phyloP scores from a whole-genome alignment of 2,888 invertebrate genomes.

The Rutpela maculata region DNA sequence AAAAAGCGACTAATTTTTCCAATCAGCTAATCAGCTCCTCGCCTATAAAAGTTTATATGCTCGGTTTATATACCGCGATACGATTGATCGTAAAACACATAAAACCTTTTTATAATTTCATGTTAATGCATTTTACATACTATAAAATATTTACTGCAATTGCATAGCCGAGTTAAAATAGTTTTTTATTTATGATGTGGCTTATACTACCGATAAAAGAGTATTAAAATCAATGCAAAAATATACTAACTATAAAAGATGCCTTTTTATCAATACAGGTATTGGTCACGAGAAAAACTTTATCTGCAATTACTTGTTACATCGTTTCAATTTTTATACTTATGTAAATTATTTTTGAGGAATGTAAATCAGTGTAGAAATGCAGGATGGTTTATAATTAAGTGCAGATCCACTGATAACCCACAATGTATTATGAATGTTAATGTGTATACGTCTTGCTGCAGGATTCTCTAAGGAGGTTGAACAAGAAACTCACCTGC shows the following conservation, averaged over 20 bases:
- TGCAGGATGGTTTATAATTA: neutral
- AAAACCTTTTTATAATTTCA: conserved; percentile 53
- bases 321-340: conserved; percentile 25
- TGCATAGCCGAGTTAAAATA: conserved; percentile 40
- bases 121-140: conserved; percentile 51
- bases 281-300: conserved; percentile 13
- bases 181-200: conserved; percentile 43
- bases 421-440: neutral
- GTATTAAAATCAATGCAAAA: conserved; percentile 43
- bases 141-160: conserved; percentile 48
- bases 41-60: conserved; percentile 32
- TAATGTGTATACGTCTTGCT: too few species aligned
- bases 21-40: conserved; percentile 32
- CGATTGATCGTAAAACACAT: conserved; percentile 54
- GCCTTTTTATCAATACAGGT: conserved; percentile 31
- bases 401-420: neutral
- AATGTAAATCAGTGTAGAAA: neutral
- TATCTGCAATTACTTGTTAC: conserved; percentile 30
- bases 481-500: too few species aligned
- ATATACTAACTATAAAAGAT: conserved; percentile 41
- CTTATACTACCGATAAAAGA: conserved; percentile 40
- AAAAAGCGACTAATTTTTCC: conserved; percentile 21
- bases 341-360: conserved; percentile 8
- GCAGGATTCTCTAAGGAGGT: too few species aligned
- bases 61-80: conserved; percentile 35